Evolutionary conservation across 2,888 invertebrate genomes (phyloP).

Genomic region (Ctena decussata): DNA sequence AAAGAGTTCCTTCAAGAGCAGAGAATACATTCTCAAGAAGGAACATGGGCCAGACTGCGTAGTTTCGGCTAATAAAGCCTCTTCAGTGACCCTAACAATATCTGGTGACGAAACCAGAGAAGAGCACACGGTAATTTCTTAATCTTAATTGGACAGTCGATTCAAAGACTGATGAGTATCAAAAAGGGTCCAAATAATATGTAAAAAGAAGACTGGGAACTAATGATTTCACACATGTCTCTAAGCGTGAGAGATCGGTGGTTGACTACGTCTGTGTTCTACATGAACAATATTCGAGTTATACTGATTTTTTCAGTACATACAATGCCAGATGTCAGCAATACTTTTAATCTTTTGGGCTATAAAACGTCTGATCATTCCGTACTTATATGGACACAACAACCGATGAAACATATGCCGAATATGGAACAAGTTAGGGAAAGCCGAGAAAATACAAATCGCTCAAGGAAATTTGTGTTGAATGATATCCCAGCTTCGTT

Average conservation of each 20-base stretch:
- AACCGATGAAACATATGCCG: neutral
- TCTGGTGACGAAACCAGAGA: too few species aligned
- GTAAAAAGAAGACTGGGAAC: neutral
- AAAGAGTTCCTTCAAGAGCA: too few species aligned
- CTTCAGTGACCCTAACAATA: too few species aligned
- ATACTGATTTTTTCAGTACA: neutral
- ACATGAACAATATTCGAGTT: neutral
- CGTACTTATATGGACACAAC: neutral
- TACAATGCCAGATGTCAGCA: neutral
- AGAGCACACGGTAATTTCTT: too few species aligned
- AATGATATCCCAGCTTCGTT: neutral
- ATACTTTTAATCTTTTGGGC: neutral
- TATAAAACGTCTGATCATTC: conserved; percentile 9
- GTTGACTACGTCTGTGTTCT: conserved; percentile 8
- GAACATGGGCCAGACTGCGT: too few species aligned
- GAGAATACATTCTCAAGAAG: too few species aligned
- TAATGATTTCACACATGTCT: conserved; percentile 12
- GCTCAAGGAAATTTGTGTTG: neutral
- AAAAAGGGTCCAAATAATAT: too few species aligned
- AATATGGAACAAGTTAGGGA: neutral
- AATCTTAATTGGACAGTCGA: too few species aligned
- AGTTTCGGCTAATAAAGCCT: too few species aligned
- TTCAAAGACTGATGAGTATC: too few species aligned
- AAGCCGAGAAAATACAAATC: too few species aligned
- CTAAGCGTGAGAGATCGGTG: conserved; percentile 1